These are phyloP conservation scores for Halcyon smyrnensis DNA, from an alignment of 2,797 vertebrate species.

Conservation along the genomic window DNA sequence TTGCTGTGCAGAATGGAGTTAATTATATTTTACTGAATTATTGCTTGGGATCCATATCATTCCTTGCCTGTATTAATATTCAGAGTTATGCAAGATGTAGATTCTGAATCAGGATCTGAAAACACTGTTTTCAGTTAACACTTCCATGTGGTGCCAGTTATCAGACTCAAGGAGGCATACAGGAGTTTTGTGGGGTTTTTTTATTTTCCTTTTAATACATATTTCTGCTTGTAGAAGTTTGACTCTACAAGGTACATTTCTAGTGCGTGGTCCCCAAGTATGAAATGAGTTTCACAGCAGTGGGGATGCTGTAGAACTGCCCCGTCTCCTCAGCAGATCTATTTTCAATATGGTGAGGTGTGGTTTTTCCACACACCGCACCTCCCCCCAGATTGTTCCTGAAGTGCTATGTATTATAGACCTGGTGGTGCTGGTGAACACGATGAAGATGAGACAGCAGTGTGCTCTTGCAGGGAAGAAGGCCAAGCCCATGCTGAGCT, in stretches of 20 bases:
- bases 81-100: background rate
- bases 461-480: background rate
- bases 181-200: background rate
- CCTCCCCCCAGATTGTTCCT: background rate
- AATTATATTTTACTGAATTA: background rate
- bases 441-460: slow-evolving; percentile 30
- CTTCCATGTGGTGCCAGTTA: background rate
- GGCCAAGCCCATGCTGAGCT: slow-evolving; percentile 29
- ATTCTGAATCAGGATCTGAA: background rate
- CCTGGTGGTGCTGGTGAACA: background rate
- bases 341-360: background rate
- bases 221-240: background rate
- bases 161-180: background rate
- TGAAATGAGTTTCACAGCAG: background rate
- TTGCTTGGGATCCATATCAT: background rate
- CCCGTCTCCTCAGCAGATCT: background rate
- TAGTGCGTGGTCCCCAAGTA: background rate
- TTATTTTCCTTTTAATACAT: background rate
- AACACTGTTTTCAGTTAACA: background rate
- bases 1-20: background rate
- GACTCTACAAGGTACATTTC: background rate
- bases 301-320: background rate
- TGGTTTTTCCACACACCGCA: background rate
- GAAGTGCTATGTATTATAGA: background rate
- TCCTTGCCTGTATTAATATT: background rate